Conservation (phyloP, 2,888 invertebrate species). For the Beris morrisii region DNA sequence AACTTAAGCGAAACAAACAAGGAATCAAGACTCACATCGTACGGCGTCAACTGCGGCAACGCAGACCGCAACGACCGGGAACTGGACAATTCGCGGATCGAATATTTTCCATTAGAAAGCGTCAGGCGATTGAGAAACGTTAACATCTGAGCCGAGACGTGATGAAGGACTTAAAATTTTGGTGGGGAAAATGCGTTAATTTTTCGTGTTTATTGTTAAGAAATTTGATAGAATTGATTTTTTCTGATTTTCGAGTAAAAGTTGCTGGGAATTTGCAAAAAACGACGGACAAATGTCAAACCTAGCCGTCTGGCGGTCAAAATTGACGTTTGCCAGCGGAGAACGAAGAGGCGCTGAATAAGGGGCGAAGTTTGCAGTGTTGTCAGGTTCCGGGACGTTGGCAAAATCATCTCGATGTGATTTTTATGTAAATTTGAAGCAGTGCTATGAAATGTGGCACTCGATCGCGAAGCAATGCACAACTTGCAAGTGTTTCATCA, state of each 20-base stretch:
- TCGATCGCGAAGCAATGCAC: no score
- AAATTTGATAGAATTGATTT: no score
- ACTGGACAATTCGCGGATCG: conserved; percentile 25
- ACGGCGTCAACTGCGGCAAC: conserved; percentile 52
- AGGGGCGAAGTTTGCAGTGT: not conserved
- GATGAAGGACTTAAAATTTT: conserved; percentile 15
- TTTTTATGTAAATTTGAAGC: no score
- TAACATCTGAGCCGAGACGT: conserved; percentile 43
- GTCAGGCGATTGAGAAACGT: conserved; percentile 43
- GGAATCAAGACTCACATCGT: conserved; percentile 52
- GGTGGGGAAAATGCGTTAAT: not conserved
- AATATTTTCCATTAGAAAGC: conserved; percentile 13
- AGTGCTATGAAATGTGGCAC: no score
- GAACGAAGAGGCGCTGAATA: conserved; percentile 14
- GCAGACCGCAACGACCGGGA: conserved; percentile 27
- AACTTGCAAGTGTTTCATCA: no score
- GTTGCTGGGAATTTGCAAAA: no score
- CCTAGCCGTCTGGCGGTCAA: conserved; percentile 5
- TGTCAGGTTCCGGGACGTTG: not conserved
- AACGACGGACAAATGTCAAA: conserved; percentile 16
- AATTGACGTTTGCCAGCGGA: conserved; percentile 1
- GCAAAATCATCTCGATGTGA: no score
- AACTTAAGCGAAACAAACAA: conserved; percentile 2
- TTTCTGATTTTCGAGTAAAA: no score
- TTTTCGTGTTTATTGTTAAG: no score